Base-by-base conservation (phyloP, 2,797 vertebrate species). In the Odontamblyopus rebecca region DNA sequence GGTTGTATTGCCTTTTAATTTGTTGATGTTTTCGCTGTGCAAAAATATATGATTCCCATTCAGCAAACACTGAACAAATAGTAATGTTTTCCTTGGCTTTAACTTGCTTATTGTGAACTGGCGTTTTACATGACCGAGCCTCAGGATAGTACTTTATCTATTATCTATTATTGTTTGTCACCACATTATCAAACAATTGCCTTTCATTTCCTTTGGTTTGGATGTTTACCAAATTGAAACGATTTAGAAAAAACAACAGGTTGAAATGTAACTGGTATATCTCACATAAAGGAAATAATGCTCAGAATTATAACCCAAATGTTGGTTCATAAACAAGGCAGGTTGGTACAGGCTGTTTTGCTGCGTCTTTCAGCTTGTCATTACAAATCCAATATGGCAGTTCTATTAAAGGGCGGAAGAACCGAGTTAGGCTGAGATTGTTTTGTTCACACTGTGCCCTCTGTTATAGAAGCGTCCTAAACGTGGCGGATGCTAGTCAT, bases 151-250 rank as follows among this genome's bases (percentile, higher is more conserved):
- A 86, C 72, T 79, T 71, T 61, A 65, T 67, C 76, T 71, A 89
- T 90, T 88, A 90, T 81, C 82, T 71, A 69, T 87, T 91, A 84
- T 89, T 90, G 84, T 85, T 91, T 84, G 81, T 87, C 30, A 62
- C 65, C 83, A 78, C 83, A 88, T 91, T 91, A 90, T 80, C 68
- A 82, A 85, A 79, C 84, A 80, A 86, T 90, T 86, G 82, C 71
- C 71, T 80, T 79, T 91, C 79, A 92, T 89, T 89, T 91, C 88
- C 85, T 79, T 74, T 81, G 27, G 7, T 72, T 56, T 78, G 75
- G 75, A 70, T 73, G 53, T 4, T 38, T 75, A 82, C 74, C 79
- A 86, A 90, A 92, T 90, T 78, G 86, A 73, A 74, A 76, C 77
- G 64, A 90, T 85, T 81, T 81, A 82, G 85, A 89, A 79, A 65